Base-by-base conservation (phyloP, 1,140 invertebrate species). In the Drosophila suzukii region DNA sequence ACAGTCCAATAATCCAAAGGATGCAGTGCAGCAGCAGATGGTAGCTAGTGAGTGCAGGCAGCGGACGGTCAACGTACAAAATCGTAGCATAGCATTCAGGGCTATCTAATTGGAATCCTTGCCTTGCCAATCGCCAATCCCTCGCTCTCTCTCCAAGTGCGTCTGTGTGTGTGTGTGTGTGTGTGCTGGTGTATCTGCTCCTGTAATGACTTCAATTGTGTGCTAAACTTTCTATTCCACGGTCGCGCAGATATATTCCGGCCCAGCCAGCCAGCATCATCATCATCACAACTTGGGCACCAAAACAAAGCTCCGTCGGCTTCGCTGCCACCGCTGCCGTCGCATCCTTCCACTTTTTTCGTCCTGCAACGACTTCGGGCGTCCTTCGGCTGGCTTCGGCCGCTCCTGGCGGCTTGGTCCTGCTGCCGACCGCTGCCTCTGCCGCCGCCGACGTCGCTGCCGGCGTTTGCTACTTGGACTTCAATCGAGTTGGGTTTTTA, bases 401-500 rank as follows among this genome's bases (percentile, higher is more conserved):
- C 17, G 27, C 41, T 41, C 8, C 27, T 27, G 27, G 27, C 27
- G 27, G 32, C 56, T 72, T 76, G 60, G 65, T 27, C 50, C 56
- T 61, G 15, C 15, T 8, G 30, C 30, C 30, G 30, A 15, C 15
- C 15, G 15, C 56, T 53, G 54, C 43, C 44, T 27, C 63, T 43
- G 78, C 56, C 43, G 54, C 49, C 4, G 58, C 46, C 20, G 17
- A 17, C 43, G 68, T 51, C 32, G 60, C 43, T 30, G 56, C 51
- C 46, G 65, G 27, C 50, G 53, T 43, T 83, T 79, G 59, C 62
- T 54, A 78, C 84, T 88, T 88, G 80, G 84, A 90, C 82, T 91
- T 91, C 80, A 84, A 88, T 88, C 77, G 86, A 84, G 85, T 84
- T 91, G 73, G 75, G 75, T 78, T 90, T 88, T 88, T 74, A 78